Base-by-base conservation (phyloP, 2,797 vertebrate species). In the Chelidonichthys spinosus region DNA sequence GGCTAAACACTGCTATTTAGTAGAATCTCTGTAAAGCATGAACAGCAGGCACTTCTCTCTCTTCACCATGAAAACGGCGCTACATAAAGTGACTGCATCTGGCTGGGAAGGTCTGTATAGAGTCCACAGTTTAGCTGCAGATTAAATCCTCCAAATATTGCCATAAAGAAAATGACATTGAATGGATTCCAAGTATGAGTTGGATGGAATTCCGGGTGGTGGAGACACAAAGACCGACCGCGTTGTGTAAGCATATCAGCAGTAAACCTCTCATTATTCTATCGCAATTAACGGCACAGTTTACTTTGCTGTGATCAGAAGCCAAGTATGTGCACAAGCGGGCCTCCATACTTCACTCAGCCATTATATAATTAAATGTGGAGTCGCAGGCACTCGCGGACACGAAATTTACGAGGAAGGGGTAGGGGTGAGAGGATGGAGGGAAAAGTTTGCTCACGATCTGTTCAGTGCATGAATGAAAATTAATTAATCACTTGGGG, bases 401-500 rank as follows among this genome's bases (percentile, higher is more conserved):
- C 82, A 83, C 25, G 86, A 90, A 89, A 92, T 92, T 90, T 89
- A 92, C 66, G 83, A 93, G 86, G 88, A 74, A 90, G 79, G 25
- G 50, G 59, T 73, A 61, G 55, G 68, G 63, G 78, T 25, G 25
- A 69, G 69, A 17, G 49, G 37, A 74, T 37, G 55, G 59, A 81
- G 73, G 74, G 72, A 54, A 84, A 83, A 82, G 71, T 82, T 86
- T 88, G 76, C 60, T 73, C 64, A 47, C 15, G 69, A 87, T 91
- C 82, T 87, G 78, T 89, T 92, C 81, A 78, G 82, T 81, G 87
- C 79, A 92, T 90, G 84, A 92, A 92, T 90, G 86, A 84, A 87
- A 89, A 88, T 92, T 90, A 91, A 94, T 95, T 89, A 92, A 92
- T 93, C 91, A 92, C 92, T 90, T 43, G 85, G 87, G 92, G 85